Percentiles rank a stretch among this genome's conserved stretches.
Conservation (phyloP, 2,888 invertebrate genomes). For the Agriopis aurantiaria region DNA sequence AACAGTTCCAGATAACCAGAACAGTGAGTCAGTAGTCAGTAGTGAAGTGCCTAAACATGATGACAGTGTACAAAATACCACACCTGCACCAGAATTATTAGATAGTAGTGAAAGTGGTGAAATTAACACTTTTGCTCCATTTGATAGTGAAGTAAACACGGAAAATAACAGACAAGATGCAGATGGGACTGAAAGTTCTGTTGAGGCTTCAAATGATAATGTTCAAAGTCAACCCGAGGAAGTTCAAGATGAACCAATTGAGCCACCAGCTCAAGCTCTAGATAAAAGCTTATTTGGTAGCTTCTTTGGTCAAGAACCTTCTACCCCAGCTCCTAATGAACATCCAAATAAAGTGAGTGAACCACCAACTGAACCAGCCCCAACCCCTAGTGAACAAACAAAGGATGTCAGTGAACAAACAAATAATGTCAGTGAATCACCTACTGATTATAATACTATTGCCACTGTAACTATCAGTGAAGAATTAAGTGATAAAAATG, state of each 20-base stretch:
- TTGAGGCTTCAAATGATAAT: constrained; percentile 14
- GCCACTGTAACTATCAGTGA: constrained; percentile 5
- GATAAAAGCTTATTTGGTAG: constrained; percentile 13
- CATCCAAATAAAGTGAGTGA: background rate
- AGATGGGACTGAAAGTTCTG: constrained; percentile 20
- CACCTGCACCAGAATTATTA: constrained; percentile 49
- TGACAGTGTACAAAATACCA: constrained; percentile 51
- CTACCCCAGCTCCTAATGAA: constrained; percentile 8
- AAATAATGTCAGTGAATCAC: constrained; percentile 1
- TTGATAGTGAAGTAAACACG: constrained; percentile 17
- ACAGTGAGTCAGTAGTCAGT: constrained; percentile 43
- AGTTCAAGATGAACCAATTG: background rate
- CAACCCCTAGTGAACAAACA: constrained; percentile 2
- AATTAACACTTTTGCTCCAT: constrained; percentile 55
- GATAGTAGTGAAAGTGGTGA: constrained; percentile 58
- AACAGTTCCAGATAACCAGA: constrained; percentile 41
- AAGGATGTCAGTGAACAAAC: background rate
- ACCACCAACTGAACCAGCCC: background rate
- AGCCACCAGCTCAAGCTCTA: constrained; percentile 7
- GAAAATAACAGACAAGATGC: constrained; percentile 14
- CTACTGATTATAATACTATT: background rate
- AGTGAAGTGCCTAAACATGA: constrained; percentile 57
- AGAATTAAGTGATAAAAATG: constrained; percentile 10
- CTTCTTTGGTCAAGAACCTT: constrained; percentile 18
- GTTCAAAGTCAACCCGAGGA: constrained; percentile 20